Percentiles rank a stretch among this genome's conserved stretches.
Evolutionary conservation across 2,113 vertebrate genomes (phyloP).

Genomic region (Hystrix cristata): DNA sequence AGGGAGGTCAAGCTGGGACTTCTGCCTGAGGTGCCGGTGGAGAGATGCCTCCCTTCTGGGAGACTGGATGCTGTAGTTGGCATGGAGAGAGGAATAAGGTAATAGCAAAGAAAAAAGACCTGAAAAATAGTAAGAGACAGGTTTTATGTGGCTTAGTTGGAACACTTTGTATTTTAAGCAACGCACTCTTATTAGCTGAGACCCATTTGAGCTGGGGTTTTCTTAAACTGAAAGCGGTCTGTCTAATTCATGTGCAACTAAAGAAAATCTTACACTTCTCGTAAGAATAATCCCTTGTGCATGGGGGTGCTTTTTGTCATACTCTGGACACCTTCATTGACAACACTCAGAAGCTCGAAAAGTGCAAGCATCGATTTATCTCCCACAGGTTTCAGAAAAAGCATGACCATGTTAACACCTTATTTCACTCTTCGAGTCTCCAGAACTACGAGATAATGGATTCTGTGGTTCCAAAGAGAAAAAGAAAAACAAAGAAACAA

Average conservation of each 20-base stretch:
- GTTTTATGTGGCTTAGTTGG: neutral
- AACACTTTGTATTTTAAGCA: neutral
- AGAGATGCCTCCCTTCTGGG: neutral
- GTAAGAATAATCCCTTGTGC: neutral
- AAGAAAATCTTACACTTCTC: constrained; percentile 47
- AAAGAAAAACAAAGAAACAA: neutral
- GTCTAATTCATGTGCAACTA: neutral
- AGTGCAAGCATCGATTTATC: neutral
- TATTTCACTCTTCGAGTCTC: neutral
- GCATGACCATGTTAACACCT: neutral
- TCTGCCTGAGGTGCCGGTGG: neutral
- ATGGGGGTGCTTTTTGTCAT: neutral
- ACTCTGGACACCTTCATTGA: neutral
- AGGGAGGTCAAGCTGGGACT: neutral
- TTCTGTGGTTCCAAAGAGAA: neutral
- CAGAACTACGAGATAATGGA: neutral
- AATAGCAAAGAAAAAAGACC: neutral
- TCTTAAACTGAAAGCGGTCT: constrained; percentile 17
- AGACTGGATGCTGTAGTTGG: neutral
- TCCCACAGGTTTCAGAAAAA: neutral
- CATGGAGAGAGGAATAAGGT: neutral
- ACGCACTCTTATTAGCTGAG: neutral
- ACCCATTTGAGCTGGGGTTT: neutral
- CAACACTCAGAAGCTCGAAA: neutral
- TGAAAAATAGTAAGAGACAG: neutral